Evolutionary conservation across 2,888 invertebrate genomes (phyloP).

Genomic region (Buathra laborator): DNA sequence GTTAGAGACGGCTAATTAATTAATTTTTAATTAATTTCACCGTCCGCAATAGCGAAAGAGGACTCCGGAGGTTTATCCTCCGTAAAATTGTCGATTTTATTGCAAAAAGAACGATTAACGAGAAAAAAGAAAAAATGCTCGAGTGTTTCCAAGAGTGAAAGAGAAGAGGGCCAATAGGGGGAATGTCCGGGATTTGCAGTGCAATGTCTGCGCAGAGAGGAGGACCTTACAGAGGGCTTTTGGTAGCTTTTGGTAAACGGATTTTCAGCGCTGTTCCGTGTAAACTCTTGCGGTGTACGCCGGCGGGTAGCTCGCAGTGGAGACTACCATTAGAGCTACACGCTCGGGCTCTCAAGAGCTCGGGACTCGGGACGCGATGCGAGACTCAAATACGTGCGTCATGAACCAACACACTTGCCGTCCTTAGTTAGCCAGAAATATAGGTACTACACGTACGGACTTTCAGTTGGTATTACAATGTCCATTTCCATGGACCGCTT

Average conservation of each 20-base stretch:
- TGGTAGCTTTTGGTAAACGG: conserved; percentile 51
- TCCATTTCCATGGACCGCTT: not conserved
- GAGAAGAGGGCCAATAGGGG: too few species aligned
- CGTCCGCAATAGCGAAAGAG: not conserved
- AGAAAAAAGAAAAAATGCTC: conserved; percentile 3
- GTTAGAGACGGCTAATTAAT: conserved; percentile 51
- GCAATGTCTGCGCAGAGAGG: not conserved
- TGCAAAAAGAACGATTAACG: conserved; percentile 27
- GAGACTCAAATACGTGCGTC: conserved; percentile 40
- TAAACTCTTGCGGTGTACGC: conserved; percentile 41
- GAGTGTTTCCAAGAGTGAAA: not conserved
- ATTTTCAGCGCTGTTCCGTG: conserved; percentile 52
- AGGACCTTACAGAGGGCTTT: not conserved
- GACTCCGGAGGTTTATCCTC: conserved; percentile 36
- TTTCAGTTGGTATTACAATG: conserved; percentile 12
- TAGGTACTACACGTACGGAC: not conserved
- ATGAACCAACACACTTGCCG: not conserved
- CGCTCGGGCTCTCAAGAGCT: conserved; percentile 54
- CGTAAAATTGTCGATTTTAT: conserved; percentile 45
- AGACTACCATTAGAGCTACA: conserved; percentile 80
- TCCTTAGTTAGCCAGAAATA: conserved; percentile 26
- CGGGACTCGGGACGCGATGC: not conserved
- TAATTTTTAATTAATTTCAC: conserved; percentile 36
- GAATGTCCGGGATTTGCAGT: conserved; percentile 36
- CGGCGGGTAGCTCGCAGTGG: conserved; percentile 59